Base-by-base conservation (phyloP, 2,113 vertebrate species). In the Triplophysa siluroides region DNA sequence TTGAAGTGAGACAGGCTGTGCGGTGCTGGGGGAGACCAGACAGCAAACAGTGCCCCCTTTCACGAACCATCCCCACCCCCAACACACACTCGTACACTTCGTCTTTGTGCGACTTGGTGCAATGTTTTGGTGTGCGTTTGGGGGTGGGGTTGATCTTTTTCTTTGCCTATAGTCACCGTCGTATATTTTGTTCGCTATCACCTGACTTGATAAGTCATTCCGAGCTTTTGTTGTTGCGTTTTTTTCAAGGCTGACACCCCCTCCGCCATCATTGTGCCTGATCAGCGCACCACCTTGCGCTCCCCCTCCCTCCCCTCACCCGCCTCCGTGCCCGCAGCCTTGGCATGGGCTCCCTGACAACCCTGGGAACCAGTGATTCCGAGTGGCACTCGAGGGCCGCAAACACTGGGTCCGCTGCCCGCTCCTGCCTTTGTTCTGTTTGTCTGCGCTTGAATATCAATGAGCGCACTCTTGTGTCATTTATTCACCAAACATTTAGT, bases 11-110 rank as follows among this genome's bases (percentile, higher is more conserved):
- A 93, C 93, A 88, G 90, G 90, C 92, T 85, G 91, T 85, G 79
- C 80, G 84, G 92, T 82, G 82, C 78, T 82, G 83, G 86, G 64
- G 66, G 92, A 91, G 91, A 91, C 92, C 91, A 84, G 93, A 92
- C 91, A 90, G 90, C 91, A 93, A 92, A 71, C 92, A 91, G 91
- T 84, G 84, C 93, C 91, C 92, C 88, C 91, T 93, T 91, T 92
- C 89, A 93, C 6, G 91, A 82, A 85, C 91, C 89, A 86, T 87
- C 62, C 70, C 71, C 75, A 76, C 76, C 72, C 79, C 64, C 66
- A 62, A 47, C 60, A 19, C 76, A 64, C 76, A 72, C 64, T 38
- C 33, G 78, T 76, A 84, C 84, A 78, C 79, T 41, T 80, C 23
- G 70, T 71, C 81, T 83, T 83, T 85, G 83, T 85, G 78, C 78